Evolutionary conservation across 2,113 vertebrate genomes (phyloP).

Genomic region (Callopanchax toddi): DNA sequence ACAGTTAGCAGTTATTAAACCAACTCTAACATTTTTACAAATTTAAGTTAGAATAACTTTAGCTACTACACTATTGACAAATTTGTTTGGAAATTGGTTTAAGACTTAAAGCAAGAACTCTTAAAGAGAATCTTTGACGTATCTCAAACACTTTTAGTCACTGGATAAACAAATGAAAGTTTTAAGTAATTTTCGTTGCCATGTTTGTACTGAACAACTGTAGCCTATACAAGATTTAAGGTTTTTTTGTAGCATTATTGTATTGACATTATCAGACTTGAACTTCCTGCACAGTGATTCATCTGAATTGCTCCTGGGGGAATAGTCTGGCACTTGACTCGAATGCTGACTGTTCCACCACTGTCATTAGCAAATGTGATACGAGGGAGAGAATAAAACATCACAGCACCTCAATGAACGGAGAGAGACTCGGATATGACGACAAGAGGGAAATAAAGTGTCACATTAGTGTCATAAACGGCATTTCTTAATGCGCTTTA

Average conservation of each 20-base stretch:
- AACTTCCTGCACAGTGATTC: conserved; percentile 13
- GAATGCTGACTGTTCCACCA: conserved; percentile 38
- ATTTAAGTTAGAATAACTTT: too few relatives aligned
- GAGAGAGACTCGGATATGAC: conserved; percentile 12
- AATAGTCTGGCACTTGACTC: conserved; percentile 1
- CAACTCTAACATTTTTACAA: too few relatives aligned
- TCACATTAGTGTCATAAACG: conserved; percentile 30
- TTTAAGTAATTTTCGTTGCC: too few relatives aligned
- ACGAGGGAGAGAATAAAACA: conserved; percentile 20
- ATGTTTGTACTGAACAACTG: conserved; percentile 18
- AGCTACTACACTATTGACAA: too few relatives aligned
- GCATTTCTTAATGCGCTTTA: conserved; percentile 9
- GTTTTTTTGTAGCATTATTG: conserved; percentile 16
- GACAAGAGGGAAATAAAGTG: background rate
- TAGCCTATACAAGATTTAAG: background rate
- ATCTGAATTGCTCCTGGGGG: conserved; percentile 8
- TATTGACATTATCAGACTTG: conserved; percentile 8
- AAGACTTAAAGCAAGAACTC: too few relatives aligned
- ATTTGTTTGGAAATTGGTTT: too few relatives aligned
- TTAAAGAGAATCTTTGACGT: too few relatives aligned
- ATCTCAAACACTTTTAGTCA: too few relatives aligned
- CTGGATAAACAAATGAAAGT: too few relatives aligned
- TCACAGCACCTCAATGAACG: conserved; percentile 1
- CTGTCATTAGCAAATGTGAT: conserved; percentile 43
- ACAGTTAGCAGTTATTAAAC: too few relatives aligned